Percentiles rank a stretch among this genome's conserved stretches.
Evolutionary conservation across 1,140 invertebrate genomes (phyloP).

Genomic region (Calycopis cecrops): DNA sequence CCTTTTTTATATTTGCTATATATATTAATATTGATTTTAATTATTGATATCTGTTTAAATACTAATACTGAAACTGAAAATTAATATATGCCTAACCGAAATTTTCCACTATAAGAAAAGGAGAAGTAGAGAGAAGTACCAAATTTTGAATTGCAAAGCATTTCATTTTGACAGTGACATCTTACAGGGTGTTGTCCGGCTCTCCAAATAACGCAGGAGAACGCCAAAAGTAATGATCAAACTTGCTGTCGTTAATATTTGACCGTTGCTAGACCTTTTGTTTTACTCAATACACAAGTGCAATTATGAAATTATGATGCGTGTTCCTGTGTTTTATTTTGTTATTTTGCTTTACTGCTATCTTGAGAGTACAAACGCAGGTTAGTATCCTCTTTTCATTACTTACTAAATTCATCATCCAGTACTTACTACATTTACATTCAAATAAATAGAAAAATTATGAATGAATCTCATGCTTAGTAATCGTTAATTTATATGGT

Average conservation of each 20-base stretch:
- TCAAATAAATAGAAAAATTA: no score
- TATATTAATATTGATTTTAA: no score
- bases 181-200: constrained; percentile 60
- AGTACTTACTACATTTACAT: no score
- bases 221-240: constrained; percentile 65
- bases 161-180: neutral
- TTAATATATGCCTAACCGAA: no score
- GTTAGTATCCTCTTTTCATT: constrained; percentile 33
- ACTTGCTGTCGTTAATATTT: constrained; percentile 51
- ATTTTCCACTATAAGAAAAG: no score
- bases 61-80: no score
- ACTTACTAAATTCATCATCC: neutral
- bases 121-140: no score
- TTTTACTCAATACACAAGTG: constrained; percentile 26
- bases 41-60: no score
- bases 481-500: constrained; percentile 15
- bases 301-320: constrained; percentile 71
- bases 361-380: constrained; percentile 50
- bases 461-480: neutral
- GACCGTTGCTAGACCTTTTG: constrained; percentile 35
- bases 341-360: constrained; percentile 56
- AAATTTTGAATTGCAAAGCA: no score
- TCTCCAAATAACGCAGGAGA: constrained; percentile 36
- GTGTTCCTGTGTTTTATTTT: constrained; percentile 49
- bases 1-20: no score